Conservation (phyloP, 2,888 invertebrate genomes). For the Torymus tubicola region DNA sequence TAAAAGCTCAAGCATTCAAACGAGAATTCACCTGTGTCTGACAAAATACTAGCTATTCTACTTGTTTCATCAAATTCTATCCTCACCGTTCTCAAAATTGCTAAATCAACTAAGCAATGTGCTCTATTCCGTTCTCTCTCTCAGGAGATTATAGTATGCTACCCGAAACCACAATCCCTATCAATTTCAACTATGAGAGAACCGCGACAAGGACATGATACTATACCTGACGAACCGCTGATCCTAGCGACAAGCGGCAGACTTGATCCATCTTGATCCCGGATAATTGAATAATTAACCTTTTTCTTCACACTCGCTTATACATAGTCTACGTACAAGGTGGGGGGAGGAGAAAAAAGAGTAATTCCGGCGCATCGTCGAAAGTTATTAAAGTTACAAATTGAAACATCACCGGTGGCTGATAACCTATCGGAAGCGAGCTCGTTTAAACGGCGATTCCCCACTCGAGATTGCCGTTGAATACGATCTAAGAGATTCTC, state of each 20-base stretch:
- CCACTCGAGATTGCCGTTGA: background rate
- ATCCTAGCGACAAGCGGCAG: background rate
- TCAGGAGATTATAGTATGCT: too few relatives aligned
- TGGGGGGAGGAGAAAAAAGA: constrained; percentile 9
- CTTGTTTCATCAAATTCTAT: too few relatives aligned
- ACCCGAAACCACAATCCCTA: too few relatives aligned
- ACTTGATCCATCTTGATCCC: constrained; percentile 33
- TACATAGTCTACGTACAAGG: background rate
- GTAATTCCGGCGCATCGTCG: background rate
- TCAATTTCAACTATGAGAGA: too few relatives aligned
- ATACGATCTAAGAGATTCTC: constrained; percentile 21
- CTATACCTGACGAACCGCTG: too few relatives aligned
- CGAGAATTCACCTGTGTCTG: too few relatives aligned
- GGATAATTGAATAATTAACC: constrained; percentile 50
- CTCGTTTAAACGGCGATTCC: constrained; percentile 23
- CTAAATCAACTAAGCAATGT: too few relatives aligned
- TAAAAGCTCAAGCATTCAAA: too few relatives aligned
- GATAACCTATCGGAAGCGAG: background rate
- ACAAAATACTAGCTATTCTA: too few relatives aligned
- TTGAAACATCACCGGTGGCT: constrained; percentile 24
- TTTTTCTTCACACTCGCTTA: constrained; percentile 14
- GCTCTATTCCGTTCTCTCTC: too few relatives aligned
- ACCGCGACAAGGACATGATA: too few relatives aligned
- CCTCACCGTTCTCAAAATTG: too few relatives aligned
- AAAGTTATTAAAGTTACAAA: constrained; percentile 40